These are phyloP conservation scores for Cepphus grylle DNA, from an alignment of 2,113 vertebrate genomes.

Conservation along the genomic window DNA sequence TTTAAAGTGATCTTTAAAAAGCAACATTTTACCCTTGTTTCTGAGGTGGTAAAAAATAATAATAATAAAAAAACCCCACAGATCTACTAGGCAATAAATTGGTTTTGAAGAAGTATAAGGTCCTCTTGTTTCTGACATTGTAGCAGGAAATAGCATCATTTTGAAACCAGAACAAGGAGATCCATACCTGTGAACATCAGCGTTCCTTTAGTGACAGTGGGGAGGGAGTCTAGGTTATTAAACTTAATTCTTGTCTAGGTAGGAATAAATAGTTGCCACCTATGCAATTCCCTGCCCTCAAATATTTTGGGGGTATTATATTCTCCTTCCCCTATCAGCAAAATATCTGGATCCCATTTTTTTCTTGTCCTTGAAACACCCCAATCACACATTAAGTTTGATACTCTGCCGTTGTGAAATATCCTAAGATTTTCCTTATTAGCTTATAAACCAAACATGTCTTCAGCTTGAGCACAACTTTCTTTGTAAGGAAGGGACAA, in stretches of 20 bases:
- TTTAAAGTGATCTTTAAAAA: neutral
- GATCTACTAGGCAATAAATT: neutral
- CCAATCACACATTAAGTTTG: fast-evolving
- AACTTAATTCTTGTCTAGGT: neutral
- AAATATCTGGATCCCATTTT: neutral
- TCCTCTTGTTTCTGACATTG: neutral
- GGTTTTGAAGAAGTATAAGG: neutral
- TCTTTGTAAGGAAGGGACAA: neutral
- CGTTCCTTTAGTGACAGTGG: neutral
- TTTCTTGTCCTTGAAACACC: neutral
- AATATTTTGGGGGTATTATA: neutral
- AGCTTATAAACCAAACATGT: neutral
- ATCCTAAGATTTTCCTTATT: neutral
- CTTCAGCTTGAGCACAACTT: neutral
- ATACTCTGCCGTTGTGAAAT: fast-evolving
- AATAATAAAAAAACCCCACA: neutral
- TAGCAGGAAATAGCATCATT: neutral
- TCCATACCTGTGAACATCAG: neutral
- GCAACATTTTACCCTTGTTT: neutral
- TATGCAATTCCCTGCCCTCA: neutral
- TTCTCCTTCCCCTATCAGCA: neutral
- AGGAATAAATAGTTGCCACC: neutral
- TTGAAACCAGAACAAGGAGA: neutral
- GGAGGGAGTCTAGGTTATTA: neutral
- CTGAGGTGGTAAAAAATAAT: neutral